Conservation (phyloP, 1,140 invertebrate genomes). For the Drosophila nigromelanica region DNA sequence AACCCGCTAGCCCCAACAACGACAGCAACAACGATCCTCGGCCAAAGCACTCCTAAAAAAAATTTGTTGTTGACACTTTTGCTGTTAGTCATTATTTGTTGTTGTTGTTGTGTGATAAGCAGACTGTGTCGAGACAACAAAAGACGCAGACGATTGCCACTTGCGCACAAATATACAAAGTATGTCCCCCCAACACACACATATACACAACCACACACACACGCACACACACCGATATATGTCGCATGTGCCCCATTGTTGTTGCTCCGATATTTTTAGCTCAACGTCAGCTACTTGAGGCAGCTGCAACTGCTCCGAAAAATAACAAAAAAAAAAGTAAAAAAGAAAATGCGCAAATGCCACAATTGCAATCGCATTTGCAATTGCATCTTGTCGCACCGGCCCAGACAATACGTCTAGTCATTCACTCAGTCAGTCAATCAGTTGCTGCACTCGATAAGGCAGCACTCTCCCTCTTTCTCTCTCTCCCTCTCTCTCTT, state of each 20-base stretch:
- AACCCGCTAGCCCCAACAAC: not conserved
- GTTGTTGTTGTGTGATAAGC: slow-evolving; percentile 62
- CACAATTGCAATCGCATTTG: slow-evolving; percentile 51
- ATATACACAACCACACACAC: not conserved
- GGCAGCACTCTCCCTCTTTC: not conserved
- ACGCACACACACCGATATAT: not conserved
- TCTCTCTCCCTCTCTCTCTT: not conserved
- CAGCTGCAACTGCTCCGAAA: slow-evolving; percentile 36
- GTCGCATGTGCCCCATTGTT: slow-evolving; percentile 28
- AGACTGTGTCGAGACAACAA: slow-evolving; percentile 80
- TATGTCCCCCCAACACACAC: slow-evolving; percentile 12
- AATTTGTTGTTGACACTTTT: slow-evolving; percentile 52
- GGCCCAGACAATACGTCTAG: slow-evolving; percentile 73
- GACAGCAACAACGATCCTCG: slow-evolving; percentile 17
- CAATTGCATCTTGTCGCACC: slow-evolving; percentile 42
- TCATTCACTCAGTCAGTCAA: slow-evolving; percentile 35
- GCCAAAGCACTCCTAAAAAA: slow-evolving; percentile 14
- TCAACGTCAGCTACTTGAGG: slow-evolving; percentile 34
- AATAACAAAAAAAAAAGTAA: slow-evolving; percentile 20
- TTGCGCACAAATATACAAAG: slow-evolving; percentile 58
- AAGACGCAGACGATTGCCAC: slow-evolving; percentile 77
- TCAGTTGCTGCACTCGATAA: slow-evolving; percentile 20
- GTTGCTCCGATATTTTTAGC: slow-evolving; percentile 64
- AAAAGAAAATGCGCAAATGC: slow-evolving; percentile 51
- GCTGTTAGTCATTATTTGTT: slow-evolving; percentile 71